phyloP scores from a whole-genome alignment of 2,113 vertebrate species.

The Corythornis cristatus region DNA sequence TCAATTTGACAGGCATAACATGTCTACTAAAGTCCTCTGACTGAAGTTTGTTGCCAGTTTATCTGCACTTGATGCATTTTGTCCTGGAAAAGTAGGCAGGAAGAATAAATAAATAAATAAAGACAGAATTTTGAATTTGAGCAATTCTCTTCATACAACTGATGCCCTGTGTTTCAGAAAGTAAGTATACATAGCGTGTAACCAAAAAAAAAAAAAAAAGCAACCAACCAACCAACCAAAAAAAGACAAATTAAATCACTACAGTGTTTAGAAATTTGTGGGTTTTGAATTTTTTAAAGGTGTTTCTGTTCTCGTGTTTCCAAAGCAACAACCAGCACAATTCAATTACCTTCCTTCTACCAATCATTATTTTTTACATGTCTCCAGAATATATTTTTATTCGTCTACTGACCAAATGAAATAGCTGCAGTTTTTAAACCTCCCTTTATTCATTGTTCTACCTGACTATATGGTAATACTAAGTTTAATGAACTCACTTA shows the following conservation, averaged over 20 bases:
- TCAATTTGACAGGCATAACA: neutral
- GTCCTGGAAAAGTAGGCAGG: neutral
- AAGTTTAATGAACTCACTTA: neutral
- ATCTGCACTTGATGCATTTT: neutral
- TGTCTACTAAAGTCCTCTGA: neutral
- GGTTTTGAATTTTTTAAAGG: neutral
- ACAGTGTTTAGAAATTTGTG: neutral
- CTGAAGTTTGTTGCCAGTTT: neutral
- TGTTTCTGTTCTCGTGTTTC: neutral
- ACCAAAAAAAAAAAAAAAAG: no score
- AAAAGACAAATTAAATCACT: neutral
- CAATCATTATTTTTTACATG: neutral
- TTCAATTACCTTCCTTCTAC: neutral
- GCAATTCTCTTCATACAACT: neutral
- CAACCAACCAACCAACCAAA: neutral
- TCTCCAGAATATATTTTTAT: neutral
- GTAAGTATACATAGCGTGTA: neutral
- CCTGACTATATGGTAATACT: neutral
- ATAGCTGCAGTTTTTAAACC: neutral
- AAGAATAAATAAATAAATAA: neutral
- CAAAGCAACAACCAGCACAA: neutral
- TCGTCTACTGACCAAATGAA: neutral
- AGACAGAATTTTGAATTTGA: neutral
- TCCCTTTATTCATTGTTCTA: neutral
- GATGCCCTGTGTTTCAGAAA: neutral